Evolutionary conservation across 2,888 invertebrate species (phyloP).

Genomic region (Scrobipalpa atriplicella): DNA sequence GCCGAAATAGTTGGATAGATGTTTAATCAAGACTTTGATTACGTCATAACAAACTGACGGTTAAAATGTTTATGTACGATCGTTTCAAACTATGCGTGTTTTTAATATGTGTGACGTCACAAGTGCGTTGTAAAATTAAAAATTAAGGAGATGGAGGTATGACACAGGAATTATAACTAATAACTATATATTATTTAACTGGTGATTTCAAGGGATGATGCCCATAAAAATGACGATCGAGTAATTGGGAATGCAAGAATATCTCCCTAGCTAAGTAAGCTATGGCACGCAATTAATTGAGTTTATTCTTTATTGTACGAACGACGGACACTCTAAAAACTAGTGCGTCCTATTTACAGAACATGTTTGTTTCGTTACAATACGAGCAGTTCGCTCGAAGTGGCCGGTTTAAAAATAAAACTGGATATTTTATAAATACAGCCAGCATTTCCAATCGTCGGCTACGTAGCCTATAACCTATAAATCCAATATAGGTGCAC

Average conservation of each 20-base stretch:
- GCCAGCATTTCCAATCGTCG: not conserved
- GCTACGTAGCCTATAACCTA: not conserved
- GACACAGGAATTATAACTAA: too few relatives aligned
- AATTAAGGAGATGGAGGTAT: not conserved
- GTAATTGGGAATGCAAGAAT: too few relatives aligned
- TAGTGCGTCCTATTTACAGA: not conserved
- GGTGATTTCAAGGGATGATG: too few relatives aligned
- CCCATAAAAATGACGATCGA: too few relatives aligned
- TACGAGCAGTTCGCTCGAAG: not conserved
- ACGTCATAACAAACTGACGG: slow-evolving; percentile 35
- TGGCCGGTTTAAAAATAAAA: not conserved
- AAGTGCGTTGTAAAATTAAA: not conserved
- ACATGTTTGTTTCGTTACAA: slow-evolving; percentile 33
- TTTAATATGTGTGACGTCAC: not conserved
- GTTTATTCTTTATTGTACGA: not conserved
- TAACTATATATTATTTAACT: too few relatives aligned
- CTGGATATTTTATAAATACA: not conserved
- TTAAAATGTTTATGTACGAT: slow-evolving; percentile 36
- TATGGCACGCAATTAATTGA: too few relatives aligned
- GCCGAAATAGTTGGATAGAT: slow-evolving; percentile 56
- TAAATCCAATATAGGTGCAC: not conserved
- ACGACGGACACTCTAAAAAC: not conserved
- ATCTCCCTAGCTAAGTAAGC: too few relatives aligned
- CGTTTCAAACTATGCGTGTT: not conserved
- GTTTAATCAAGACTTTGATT: slow-evolving; percentile 50